Evolutionary conservation across 2,888 invertebrate species (phyloP), one percentile per base, ranked within the genome.

Genomic region (Mystacides longicornis): DNA sequence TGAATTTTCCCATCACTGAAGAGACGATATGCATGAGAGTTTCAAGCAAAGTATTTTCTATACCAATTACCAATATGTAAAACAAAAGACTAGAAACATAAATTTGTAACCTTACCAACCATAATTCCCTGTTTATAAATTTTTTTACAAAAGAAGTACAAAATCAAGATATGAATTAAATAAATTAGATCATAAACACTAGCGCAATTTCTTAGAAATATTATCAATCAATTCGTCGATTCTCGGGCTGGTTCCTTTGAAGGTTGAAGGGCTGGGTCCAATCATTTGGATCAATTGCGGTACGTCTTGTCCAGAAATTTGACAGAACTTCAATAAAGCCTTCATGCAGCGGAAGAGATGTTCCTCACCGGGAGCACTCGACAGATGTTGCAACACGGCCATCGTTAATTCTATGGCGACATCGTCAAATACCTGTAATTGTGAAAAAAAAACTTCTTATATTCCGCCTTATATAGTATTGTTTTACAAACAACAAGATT

Each of bases 271-370:
- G 71, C 87, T 85, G 9, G 93, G 93, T 20, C 93, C 93, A 67
- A 94, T 87, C 86, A 94, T 87, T 69, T 91, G 89, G 62, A 93
- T 84, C 59, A 94, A 81, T 70, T 90, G 90, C 37, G 91, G 91
- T 63, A 93, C 92, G 72, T 93, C 92, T 62, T 84, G 83, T 7
- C 80, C 75, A 42, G 90, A 89, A 66, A 92, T 86, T 67, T 83
- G 79, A 57, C 82, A 83, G 66, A 88, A 87, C 59, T 84, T 77
- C 14, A 85, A 82, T 63, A 94, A 77, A 0, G 93, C 87, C 64
- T 86, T 86, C 74, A 90, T 80, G 60, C 87, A 85, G 61, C 91
- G 83, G 77, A 78, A 89, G 64, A 89, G 78, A 64, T 87, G 83
- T 68, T 91, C 89, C 74, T 93, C 93, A 27, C 73, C 73, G 23